A percentile compares a stretch with the other conserved stretches of the same genome.
These are phyloP conservation scores for Dromius quadrimaculatus DNA, from an alignment of 2,888 invertebrate genomes.

Conservation along the genomic window DNA sequence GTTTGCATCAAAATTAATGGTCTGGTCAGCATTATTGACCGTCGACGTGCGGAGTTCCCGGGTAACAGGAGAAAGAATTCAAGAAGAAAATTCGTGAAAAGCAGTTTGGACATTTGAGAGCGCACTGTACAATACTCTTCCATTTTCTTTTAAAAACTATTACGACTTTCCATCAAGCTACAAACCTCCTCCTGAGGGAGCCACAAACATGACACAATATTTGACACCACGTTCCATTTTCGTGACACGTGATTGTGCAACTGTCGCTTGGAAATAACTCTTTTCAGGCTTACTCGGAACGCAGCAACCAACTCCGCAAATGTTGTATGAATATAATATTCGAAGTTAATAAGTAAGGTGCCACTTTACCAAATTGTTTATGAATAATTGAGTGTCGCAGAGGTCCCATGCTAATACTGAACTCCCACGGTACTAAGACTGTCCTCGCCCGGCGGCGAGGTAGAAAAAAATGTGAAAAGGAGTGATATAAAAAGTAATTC, in stretches of 20 bases:
- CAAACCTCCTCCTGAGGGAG: background rate
- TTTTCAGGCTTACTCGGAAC: conserved; percentile 1
- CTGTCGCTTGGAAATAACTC: conserved; percentile 15
- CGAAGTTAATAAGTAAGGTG: conserved; percentile 34
- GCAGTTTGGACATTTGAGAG: background rate
- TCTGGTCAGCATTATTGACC: conserved; percentile 10
- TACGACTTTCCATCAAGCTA: background rate
- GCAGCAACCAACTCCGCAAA: background rate
- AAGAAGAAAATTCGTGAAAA: background rate
- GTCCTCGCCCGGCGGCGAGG: conserved; percentile 5
- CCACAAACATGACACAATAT: conserved; percentile 18
- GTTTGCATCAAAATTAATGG: conserved; percentile 16
- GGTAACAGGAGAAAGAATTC: background rate
- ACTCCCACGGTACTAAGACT: conserved; percentile 7
- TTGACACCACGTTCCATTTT: conserved; percentile 5
- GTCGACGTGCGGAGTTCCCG: background rate
- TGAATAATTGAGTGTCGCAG: conserved; percentile 39
- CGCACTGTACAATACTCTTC: background rate
- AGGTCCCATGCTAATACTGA: conserved; percentile 4
- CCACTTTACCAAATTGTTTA: conserved; percentile 48
- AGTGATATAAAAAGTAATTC: too few relatives aligned
- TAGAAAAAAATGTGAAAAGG: conserved; percentile 18
- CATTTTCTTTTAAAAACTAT: background rate
- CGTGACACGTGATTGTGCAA: conserved; percentile 1
- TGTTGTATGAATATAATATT: conserved; percentile 39